Evolutionary conservation across 2,888 invertebrate genomes (phyloP).

Genomic region (Drosophila neotestacea): DNA sequence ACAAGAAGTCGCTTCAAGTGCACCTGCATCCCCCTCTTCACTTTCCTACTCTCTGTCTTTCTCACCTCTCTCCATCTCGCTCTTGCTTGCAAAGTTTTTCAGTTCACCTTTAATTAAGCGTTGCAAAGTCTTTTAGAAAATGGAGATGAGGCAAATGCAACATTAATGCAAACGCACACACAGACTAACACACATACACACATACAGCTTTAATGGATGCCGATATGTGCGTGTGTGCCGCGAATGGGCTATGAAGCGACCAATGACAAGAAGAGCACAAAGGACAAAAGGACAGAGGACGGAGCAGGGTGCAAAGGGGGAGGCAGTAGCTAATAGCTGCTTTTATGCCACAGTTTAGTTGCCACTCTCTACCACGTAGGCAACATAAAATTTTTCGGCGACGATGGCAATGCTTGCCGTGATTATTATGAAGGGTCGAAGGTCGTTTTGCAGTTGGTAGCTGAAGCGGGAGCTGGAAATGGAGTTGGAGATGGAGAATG

Average conservation of each 20-base stretch:
- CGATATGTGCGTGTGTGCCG: slow-evolving; percentile 32
- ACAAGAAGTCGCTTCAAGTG: slow-evolving; percentile 62
- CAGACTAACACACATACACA: slow-evolving; percentile 31
- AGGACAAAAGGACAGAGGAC: slow-evolving; percentile 3
- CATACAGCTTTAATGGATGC: slow-evolving; percentile 15
- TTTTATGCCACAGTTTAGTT: slow-evolving; percentile 72
- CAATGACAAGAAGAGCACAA: slow-evolving; percentile 26
- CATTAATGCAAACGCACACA: slow-evolving; percentile 65
- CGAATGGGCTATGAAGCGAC: slow-evolving; percentile 52
- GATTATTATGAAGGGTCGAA: slow-evolving; percentile 72
- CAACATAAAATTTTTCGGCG: slow-evolving; percentile 63
- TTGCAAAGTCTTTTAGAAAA: slow-evolving; percentile 58
- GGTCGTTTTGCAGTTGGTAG: slow-evolving; percentile 31
- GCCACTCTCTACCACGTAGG: slow-evolving; percentile 64
- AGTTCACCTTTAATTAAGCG: slow-evolving; percentile 70
- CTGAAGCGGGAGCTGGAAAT: not conserved
- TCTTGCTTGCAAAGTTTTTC: slow-evolving; percentile 10
- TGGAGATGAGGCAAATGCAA: slow-evolving; percentile 58
- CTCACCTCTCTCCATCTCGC: not conserved
- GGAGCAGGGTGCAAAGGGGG: not conserved
- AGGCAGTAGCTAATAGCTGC: slow-evolving; percentile 66
- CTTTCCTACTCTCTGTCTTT: not conserved
- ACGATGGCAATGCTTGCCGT: slow-evolving; percentile 43
- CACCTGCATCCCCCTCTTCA: slow-evolving; percentile 6
- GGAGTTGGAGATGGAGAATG: slow-evolving; percentile 9